Base-by-base conservation (phyloP, 2,113 vertebrate genomes). In the Gavia stellata region DNA sequence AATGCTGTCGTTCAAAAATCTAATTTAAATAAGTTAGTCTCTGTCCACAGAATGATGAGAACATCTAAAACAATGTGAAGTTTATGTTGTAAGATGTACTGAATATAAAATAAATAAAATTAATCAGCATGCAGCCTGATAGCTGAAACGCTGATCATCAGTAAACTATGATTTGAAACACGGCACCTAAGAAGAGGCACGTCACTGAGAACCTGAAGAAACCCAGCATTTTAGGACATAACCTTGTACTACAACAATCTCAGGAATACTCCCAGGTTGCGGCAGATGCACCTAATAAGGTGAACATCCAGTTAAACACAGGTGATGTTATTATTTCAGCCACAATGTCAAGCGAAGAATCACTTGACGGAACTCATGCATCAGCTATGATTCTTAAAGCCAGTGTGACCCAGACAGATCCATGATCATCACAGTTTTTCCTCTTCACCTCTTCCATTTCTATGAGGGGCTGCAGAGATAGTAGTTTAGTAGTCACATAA, bases 21-120 rank as follows among this genome's bases (percentile, higher is more conserved):
- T 87, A 53, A 87, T 95, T 95, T 49, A 95, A 95, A 79, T 58
- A 86, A 88, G 44, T 83, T 92, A 94, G 73, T 86, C 71, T 95
- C 62, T 78, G 81, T 92, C 82, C 73, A 95, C 40, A 81, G 42
- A 94, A 93, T 31, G 44, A 92, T 81, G 40, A 96, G 66, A 97
- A 68, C 67, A 92, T 80, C 72, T 71, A 86, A 94, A 87, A 31
- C 63, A 77, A 91, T 40, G 38, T 36, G 53, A 75, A 80, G 80
- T 95, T 86, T 79, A 90, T 75, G 78, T 86, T 83, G 18, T 45
- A 93, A 91, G 77, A 93, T 5, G 0, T 66, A 81, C 18, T 67
- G 28, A 80, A 85, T 81, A 80, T 25, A 92, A 93, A 96, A 86
- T 91, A 90, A 93, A 94, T 79, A 74, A 88, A 90, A 86, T n/a